Base-by-base conservation (phyloP, 2,888 invertebrate species). In the Hypsopygia costalis region DNA sequence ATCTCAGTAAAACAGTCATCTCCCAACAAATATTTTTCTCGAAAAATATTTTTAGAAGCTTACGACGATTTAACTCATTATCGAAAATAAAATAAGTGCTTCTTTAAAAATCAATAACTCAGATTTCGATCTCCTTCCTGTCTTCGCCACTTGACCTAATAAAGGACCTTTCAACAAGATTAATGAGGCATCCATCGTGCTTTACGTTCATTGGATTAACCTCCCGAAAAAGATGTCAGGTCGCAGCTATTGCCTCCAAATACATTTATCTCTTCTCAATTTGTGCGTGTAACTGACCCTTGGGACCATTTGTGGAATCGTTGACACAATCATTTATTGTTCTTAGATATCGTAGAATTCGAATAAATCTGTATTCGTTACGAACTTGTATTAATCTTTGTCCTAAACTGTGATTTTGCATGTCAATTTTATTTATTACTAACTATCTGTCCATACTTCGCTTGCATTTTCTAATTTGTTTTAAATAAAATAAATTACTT, bases 131-230 rank as follows among this genome's bases (percentile, higher is more conserved):
- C 6, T 25, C 2, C 2, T 16, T 4, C 16, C 5, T 3, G 25
- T 25, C 16, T 25, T 7, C 7, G 16, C 43, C 44, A 47, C 41
- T 43, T 47, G 40, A 47, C 43, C 41, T 45, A 44, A 51, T 55
- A 51, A 45, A 51, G 41, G 50, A 54, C 59, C 57, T 57, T 56
- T 62, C 50, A 48, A 41, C 30, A 60, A 63, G 62, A 69, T 69
- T 69, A 56, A 69, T 59, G 51, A 54, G 46, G 39, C 40, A 41
- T 46, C 50, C 40, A 52, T 49, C 51, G 43, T 48, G 41, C 52
- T 62, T 62, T 55, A 54, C 45, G 41, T 46, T 41, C 40, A 42
- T 45, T 45, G 53, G 48, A 47, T 54, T 55, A 58, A 54, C 59
- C 58, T 54, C 30, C 33, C 33, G 45, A 44, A 52, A 47, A 49